Conservation (phyloP, 2,797 vertebrate species). For the Protosalanx chinensis region DNA sequence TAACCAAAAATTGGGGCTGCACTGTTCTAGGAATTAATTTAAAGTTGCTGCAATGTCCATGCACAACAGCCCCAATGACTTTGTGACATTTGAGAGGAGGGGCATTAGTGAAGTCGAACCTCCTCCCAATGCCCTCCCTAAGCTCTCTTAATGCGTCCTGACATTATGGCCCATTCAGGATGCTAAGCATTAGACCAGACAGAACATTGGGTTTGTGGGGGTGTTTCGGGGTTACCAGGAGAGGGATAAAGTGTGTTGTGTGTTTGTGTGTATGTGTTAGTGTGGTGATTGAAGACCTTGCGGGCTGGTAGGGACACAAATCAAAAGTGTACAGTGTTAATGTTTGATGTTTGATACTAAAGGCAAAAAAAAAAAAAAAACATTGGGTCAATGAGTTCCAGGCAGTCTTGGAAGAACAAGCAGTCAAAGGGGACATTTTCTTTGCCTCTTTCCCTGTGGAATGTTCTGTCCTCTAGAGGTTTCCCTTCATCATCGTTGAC, state of each 20-base stretch:
- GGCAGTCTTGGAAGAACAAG: constrained; percentile 60
- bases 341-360: constrained; percentile 65
- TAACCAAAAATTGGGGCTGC: not conserved
- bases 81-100: constrained; percentile 51
- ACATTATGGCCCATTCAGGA: constrained; percentile 53
- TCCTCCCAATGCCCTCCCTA: constrained; percentile 28
- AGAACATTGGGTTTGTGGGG: constrained; percentile 46
- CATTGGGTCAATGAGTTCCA: constrained; percentile 71
- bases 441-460: constrained; percentile 51
- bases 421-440: constrained; percentile 62
- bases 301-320: constrained; percentile 57
- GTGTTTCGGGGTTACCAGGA: constrained; percentile 29
- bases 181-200: constrained; percentile 58
- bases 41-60: constrained; percentile 39
- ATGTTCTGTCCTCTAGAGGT: constrained; percentile 57
- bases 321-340: constrained; percentile 64
- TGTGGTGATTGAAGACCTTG: constrained; percentile 32
- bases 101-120: not conserved
- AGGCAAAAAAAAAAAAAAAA: constrained; percentile 68
- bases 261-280: no score
- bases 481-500: constrained; percentile 55
- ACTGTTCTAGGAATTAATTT: constrained; percentile 24
- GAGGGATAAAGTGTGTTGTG: constrained; percentile 30
- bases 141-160: constrained; percentile 55
- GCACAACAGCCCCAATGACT: constrained; percentile 47